A percentile compares a stretch with the other conserved stretches of the same genome.
phyloP scores from a whole-genome alignment of 2,888 invertebrate genomes.

The Macropis europaea region DNA sequence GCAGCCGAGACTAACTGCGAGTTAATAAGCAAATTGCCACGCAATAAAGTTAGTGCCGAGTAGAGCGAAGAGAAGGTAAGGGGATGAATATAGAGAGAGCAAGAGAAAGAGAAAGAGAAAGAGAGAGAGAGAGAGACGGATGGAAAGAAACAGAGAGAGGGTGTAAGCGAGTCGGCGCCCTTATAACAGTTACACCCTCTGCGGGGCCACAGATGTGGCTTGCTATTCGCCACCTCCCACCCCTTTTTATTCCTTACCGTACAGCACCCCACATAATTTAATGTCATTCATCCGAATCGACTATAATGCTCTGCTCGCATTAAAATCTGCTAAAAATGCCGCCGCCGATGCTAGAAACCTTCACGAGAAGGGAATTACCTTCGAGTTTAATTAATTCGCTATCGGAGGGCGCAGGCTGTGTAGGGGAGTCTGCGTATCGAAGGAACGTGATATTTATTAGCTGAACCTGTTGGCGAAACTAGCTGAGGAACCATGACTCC shows the following conservation, averaged over 20 bases:
- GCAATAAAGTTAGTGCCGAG: constrained; percentile 77
- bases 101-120: constrained; percentile 6
- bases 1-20: constrained; percentile 79
- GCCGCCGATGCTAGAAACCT: constrained; percentile 29
- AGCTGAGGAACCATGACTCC: too few species aligned
- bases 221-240: constrained; percentile 68
- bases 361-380: constrained; percentile 28
- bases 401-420: background rate
- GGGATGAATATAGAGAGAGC: constrained; percentile 30
- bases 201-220: constrained; percentile 79
- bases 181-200: constrained; percentile 78
- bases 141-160: too few species aligned
- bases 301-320: constrained; percentile 69
- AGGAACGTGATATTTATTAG: constrained; percentile 14
- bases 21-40: constrained; percentile 80
- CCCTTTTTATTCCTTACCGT: constrained; percentile 44
- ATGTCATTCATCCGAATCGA: constrained; percentile 75
- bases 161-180: constrained; percentile 57
- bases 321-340: constrained; percentile 74
- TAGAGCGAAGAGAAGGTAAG: constrained; percentile 50
- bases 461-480: background rate
- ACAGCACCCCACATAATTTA: constrained; percentile 71
- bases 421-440: background rate
- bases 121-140: constrained; percentile 3
- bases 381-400: constrained; percentile 44